phyloP scores from a whole-genome alignment of 2,888 invertebrate species.

The Trissonchulus sp. region DNA sequence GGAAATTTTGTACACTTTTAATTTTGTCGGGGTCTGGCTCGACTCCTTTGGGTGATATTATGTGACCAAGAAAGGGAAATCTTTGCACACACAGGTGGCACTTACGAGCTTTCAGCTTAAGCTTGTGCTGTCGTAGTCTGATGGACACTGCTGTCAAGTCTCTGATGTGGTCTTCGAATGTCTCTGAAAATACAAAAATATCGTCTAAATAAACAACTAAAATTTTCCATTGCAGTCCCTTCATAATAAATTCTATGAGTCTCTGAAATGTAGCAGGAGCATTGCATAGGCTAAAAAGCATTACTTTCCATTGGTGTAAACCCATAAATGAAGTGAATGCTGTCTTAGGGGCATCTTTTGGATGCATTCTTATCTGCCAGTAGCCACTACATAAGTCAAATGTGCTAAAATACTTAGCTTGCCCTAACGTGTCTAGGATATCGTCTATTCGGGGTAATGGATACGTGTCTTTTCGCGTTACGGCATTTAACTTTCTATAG shows the following conservation, averaged over 20 bases:
- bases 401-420: constrained; percentile 12
- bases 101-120: not conserved
- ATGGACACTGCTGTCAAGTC: constrained; percentile 1
- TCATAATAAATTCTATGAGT: constrained; percentile 20
- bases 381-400: constrained; percentile 29
- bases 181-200: constrained; percentile 15
- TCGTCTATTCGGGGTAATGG: constrained; percentile 21
- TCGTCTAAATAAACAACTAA: constrained; percentile 26
- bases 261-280: constrained; percentile 37
- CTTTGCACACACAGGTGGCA: not conserved
- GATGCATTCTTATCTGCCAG: constrained; percentile 29
- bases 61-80: constrained; percentile 15
- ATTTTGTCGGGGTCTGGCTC: constrained; percentile 12
- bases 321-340: constrained; percentile 34
- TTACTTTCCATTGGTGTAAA: constrained; percentile 35
- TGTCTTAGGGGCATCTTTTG: constrained; percentile 33
- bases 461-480: constrained; percentile 19
- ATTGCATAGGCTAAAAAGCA: constrained; percentile 36
- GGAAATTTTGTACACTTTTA: not conserved
- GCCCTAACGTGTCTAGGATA: constrained; percentile 8
- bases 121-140: constrained; percentile 5
- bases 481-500: constrained; percentile 16
- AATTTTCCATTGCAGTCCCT: not conserved
- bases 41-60: not conserved
- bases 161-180: not conserved